Conservation (phyloP, 2,797 vertebrate genomes). For the Cheracebus regulus region DNA sequence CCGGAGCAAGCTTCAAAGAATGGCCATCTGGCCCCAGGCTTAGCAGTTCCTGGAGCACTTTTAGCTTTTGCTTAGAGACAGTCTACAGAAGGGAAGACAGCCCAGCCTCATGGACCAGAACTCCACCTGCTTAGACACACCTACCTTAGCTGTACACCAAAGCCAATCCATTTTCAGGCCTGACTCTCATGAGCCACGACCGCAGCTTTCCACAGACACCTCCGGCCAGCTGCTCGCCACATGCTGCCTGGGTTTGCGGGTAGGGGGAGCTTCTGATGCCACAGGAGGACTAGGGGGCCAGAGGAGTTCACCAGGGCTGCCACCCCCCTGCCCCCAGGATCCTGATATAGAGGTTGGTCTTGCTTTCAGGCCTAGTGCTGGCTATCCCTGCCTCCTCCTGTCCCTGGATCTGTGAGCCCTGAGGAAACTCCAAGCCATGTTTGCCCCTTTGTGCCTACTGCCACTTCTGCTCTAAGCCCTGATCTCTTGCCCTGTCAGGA, state of each 20-base stretch:
- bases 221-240: conserved; percentile 57
- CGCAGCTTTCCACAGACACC: conserved; percentile 49
- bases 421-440: not conserved
- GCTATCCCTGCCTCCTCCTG: not conserved
- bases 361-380: not conserved
- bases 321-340: not conserved
- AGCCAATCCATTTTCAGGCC: conserved; percentile 27
- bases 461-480: not conserved
- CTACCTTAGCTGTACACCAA: not conserved
- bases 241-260: conserved; percentile 33
- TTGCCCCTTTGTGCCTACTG: not conserved
- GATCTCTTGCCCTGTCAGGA: not conserved
- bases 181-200: not conserved
- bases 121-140: not conserved
- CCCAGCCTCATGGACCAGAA: not conserved
- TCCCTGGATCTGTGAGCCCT: not conserved
- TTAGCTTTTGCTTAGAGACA: conserved; percentile 30
- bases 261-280: conserved; percentile 40
- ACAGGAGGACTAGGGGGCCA: conserved; percentile 2
- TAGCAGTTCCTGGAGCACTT: not conserved
- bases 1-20: not conserved
- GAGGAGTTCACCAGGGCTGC: not conserved
- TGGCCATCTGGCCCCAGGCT: not conserved
- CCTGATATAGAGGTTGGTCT: not conserved
- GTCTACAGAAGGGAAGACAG: not conserved